A percentile compares a stretch with the other conserved stretches of the same genome.
phyloP scores from a whole-genome alignment of 2,113 vertebrate genomes.

The Gobio gobio region DNA sequence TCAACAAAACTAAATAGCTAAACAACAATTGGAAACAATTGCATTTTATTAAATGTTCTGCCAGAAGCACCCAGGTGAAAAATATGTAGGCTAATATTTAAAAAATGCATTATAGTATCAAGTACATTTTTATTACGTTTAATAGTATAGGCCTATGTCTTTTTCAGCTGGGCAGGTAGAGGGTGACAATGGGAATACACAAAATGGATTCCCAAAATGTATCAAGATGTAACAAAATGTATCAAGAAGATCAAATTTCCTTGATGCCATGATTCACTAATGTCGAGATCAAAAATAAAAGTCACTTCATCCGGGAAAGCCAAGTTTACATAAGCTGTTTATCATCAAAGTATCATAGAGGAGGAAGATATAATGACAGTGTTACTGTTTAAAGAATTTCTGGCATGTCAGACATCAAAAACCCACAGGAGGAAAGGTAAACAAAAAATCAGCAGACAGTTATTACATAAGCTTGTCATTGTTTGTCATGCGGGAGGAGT shows the following conservation, averaged over 20 bases:
- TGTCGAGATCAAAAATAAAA: not conserved
- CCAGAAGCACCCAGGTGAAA: too few relatives aligned
- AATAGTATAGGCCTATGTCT: too few relatives aligned
- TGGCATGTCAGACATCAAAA: not conserved
- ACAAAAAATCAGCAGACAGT: not conserved
- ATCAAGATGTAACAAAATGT: not conserved
- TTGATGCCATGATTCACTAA: not conserved
- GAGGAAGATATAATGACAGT: not conserved
- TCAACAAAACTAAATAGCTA: too few relatives aligned
- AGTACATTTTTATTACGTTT: too few relatives aligned
- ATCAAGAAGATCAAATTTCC: not conserved
- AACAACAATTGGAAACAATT: too few relatives aligned
- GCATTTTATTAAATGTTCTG: too few relatives aligned
- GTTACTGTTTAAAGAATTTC: not conserved
- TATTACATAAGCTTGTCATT: not conserved
- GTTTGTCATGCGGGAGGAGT: not conserved
- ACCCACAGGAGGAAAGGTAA: not conserved
- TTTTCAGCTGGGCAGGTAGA: not conserved
- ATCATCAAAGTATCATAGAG: not conserved
- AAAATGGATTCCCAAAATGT: not conserved
- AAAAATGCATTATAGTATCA: too few relatives aligned
- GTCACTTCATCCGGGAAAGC: not conserved
- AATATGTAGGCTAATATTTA: too few relatives aligned
- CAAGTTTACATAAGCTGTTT: not conserved
- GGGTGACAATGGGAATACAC: not conserved